phyloP scores from a whole-genome alignment of 2,113 vertebrate species.

The Ramphastos sulfuratus region DNA sequence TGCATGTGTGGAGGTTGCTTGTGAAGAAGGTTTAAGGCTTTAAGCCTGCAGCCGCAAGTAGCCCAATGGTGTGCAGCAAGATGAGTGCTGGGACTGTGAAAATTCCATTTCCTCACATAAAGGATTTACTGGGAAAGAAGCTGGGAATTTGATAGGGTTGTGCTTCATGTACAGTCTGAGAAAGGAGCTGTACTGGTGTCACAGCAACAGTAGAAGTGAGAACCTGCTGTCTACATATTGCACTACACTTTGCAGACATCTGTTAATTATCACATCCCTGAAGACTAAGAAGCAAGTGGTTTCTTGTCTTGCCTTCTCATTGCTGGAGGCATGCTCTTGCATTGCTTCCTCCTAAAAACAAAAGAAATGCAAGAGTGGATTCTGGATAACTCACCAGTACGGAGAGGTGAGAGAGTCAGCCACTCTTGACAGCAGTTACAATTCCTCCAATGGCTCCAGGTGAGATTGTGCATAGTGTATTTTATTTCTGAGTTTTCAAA shows the following conservation, averaged over 20 bases:
- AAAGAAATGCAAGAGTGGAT: neutral
- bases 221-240: neutral
- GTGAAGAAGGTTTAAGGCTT: neutral
- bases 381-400: neutral
- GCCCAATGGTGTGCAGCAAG: neutral
- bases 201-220: neutral
- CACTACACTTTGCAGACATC: neutral
- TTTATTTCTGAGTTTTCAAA: neutral
- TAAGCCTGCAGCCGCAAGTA: slow-evolving; percentile 1
- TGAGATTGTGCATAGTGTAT: neutral
- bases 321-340: neutral
- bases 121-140: slow-evolving; percentile 1
- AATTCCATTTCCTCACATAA: slow-evolving; percentile 3
- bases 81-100: slow-evolving; percentile 19
- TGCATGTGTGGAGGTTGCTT: neutral
- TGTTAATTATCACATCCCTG: neutral
- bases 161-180: neutral
- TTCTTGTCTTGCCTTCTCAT: neutral
- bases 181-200: neutral
- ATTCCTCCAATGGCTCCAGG: neutral
- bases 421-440: neutral
- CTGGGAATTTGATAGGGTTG: neutral
- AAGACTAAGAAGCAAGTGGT: neutral
- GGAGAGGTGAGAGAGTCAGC: neutral
- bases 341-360: neutral